A percentile compares a stretch with the other conserved stretches of the same genome.
These are phyloP conservation scores for Aspiorhynchus laticeps DNA, from an alignment of 2,113 vertebrate genomes.

Conservation along the genomic window DNA sequence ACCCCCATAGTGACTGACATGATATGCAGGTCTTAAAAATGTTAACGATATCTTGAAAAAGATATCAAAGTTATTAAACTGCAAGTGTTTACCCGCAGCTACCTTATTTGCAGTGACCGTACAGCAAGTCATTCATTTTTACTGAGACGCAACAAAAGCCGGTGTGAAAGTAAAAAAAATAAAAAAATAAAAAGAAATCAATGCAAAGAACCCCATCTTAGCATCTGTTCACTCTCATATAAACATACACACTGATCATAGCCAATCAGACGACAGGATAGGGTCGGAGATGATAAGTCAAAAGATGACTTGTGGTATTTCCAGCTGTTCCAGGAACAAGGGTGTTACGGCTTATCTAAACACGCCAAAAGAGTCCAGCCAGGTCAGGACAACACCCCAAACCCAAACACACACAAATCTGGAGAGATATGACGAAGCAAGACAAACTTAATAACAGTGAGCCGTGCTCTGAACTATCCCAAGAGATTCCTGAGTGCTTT, in stretches of 20 bases:
- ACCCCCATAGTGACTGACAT: neutral
- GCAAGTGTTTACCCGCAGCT: neutral
- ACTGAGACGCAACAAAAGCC: neutral
- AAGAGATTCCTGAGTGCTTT: slow-evolving; percentile 2
- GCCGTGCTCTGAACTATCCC: neutral
- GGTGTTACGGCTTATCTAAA: slow-evolving; percentile 38
- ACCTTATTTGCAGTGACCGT: neutral
- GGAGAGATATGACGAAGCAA: slow-evolving; percentile 13
- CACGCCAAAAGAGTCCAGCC: slow-evolving; percentile 35
- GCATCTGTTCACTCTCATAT: neutral
- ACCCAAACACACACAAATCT: slow-evolving; percentile 24
- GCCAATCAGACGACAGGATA: slow-evolving; percentile 26
- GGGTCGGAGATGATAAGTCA: neutral
- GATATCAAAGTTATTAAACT: no score
- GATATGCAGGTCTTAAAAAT: neutral
- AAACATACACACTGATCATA: neutral
- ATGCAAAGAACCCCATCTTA: neutral
- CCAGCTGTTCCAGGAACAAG: slow-evolving; percentile 63
- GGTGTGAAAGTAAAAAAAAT: neutral
- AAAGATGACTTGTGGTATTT: slow-evolving; percentile 58
- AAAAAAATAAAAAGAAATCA: neutral
- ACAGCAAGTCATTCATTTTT: neutral
- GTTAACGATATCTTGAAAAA: neutral
- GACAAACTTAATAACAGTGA: slow-evolving; percentile 21
- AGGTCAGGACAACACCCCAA: slow-evolving; percentile 28